Conservation (phyloP, 2,113 vertebrate genomes). For the Psittacus erithacus region DNA sequence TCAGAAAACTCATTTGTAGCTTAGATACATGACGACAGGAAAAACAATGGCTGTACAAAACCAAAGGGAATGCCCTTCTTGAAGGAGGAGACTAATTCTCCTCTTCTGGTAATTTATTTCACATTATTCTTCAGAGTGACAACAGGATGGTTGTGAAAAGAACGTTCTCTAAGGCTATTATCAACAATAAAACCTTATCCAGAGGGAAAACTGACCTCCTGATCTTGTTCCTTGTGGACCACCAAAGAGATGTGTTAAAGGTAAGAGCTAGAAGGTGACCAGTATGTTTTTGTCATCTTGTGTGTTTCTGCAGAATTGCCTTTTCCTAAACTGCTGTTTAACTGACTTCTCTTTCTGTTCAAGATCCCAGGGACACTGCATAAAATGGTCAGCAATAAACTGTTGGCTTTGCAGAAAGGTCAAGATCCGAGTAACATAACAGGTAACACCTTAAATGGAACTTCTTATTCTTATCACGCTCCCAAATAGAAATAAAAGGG, state of each 20-base stretch:
- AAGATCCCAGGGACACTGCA: constrained; percentile 90
- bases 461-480: background rate
- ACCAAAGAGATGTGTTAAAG: constrained; percentile 93
- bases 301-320: background rate
- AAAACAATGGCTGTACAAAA: background rate
- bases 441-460: constrained; percentile 72
- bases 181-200: constrained; percentile 87
- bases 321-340: background rate
- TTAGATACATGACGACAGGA: background rate
- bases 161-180: constrained; percentile 89
- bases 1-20: background rate
- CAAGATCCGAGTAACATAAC: constrained; percentile 82
- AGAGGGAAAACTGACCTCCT: constrained; percentile 96
- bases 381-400: constrained; percentile 92
- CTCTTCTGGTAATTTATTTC: background rate
- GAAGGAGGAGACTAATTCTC: background rate
- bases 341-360: background rate
- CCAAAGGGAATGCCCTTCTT: background rate
- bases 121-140: constrained; percentile 80
- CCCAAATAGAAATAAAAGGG: background rate
- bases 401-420: constrained; percentile 85
- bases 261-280: constrained; percentile 69
- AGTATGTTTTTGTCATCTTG: background rate
- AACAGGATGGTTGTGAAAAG: constrained; percentile 97
- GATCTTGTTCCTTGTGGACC: constrained; percentile 94